Conservation (phyloP, 1,140 invertebrate genomes). For the Drosophila novamexicana region DNA sequence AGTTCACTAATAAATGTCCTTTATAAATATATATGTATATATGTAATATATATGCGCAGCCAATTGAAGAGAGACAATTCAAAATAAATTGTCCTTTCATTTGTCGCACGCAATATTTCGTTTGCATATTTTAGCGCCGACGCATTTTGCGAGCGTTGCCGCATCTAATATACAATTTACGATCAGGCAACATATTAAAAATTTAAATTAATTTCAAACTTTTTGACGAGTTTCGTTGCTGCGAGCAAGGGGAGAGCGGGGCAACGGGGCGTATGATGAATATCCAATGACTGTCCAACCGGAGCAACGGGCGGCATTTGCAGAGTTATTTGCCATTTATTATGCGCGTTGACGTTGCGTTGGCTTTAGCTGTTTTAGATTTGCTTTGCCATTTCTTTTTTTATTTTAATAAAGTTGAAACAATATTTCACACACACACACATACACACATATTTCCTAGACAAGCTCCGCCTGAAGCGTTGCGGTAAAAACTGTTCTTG, state of each 20-base stretch:
- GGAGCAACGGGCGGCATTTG: constrained; percentile 6
- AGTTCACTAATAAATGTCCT: background rate
- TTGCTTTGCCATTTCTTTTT: constrained; percentile 44
- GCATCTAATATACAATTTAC: constrained; percentile 59
- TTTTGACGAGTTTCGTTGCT: constrained; percentile 27
- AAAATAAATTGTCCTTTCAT: constrained; percentile 7
- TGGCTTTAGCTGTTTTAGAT: constrained; percentile 51
- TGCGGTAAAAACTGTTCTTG: constrained; percentile 63
- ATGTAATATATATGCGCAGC: background rate
- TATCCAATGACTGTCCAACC: constrained; percentile 39
- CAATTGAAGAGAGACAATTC: background rate
- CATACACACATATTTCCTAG: constrained; percentile 29
- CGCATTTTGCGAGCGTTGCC: background rate
- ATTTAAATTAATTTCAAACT: constrained; percentile 78
- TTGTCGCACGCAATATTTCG: constrained; percentile 5
- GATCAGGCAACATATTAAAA: constrained; percentile 66
- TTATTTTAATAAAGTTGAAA: constrained; percentile 77
- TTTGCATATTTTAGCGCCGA: constrained; percentile 5
- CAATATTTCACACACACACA: constrained; percentile 58
- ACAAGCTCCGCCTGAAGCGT: constrained; percentile 42
- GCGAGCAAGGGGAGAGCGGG: background rate
- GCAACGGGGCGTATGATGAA: constrained; percentile 44
- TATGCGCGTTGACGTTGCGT: constrained; percentile 40
- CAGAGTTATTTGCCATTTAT: constrained; percentile 57
- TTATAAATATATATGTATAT: background rate